Evolutionary conservation across 2,113 vertebrate species (phyloP).

Genomic region (Coptodon rendalli): DNA sequence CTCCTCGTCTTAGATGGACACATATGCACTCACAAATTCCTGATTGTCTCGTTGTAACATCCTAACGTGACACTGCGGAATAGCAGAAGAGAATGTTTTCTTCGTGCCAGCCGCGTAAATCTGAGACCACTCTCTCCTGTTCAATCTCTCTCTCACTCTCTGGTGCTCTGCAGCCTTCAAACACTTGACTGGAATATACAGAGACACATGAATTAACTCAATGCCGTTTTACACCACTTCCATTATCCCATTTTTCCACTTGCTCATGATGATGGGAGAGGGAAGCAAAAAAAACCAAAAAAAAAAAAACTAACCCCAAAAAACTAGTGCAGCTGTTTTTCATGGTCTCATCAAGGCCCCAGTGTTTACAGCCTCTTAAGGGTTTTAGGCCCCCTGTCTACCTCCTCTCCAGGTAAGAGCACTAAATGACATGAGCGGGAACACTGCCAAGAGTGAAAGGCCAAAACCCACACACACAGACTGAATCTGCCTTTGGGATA

Average conservation of each 20-base stretch:
- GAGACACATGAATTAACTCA: constrained; percentile 64
- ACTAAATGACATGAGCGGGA: constrained; percentile 16
- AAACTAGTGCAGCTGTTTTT: constrained; percentile 61
- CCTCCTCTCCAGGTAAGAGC: constrained; percentile 53
- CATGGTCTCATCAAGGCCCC: constrained; percentile 57
- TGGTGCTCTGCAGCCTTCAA: constrained; percentile 46
- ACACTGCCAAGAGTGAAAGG: constrained; percentile 12
- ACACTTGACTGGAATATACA: constrained; percentile 63
- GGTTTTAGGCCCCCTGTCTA: constrained; percentile 40
- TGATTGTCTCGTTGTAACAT: constrained; percentile 19
- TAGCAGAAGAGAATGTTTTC: constrained; percentile 25
- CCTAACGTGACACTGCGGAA: constrained; percentile 29
- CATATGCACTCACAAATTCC: constrained; percentile 2
- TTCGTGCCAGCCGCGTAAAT: constrained; percentile 41
- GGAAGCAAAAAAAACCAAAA: constrained; percentile 10
- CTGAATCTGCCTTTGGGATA: neutral
- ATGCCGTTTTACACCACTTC: constrained; percentile 65
- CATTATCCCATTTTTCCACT: constrained; percentile 71
- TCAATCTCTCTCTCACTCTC: constrained; percentile 25
- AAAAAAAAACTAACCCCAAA: rapidly evolving
- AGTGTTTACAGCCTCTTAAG: constrained; percentile 43
- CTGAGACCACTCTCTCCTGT: neutral
- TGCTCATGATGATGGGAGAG: constrained; percentile 62
- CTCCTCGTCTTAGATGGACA: neutral
- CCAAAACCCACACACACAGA: neutral